These are phyloP conservation scores for Drosophila parabipectinata DNA, from an alignment of 1,140 invertebrate genomes.

Conservation along the genomic window DNA sequence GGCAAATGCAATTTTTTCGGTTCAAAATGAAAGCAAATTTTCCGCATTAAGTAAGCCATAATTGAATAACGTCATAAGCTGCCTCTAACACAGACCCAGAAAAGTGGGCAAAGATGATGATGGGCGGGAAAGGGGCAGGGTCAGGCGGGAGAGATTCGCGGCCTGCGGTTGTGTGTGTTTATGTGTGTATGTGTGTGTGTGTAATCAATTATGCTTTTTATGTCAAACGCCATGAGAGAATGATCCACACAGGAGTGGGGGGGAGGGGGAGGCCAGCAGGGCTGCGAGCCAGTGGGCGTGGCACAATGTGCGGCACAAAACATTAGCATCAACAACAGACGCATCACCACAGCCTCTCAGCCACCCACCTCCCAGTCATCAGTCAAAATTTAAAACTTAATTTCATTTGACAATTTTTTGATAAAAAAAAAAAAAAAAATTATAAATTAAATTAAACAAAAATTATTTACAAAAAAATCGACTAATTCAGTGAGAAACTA, in stretches of 20 bases:
- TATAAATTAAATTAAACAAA: neutral
- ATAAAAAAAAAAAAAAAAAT: neutral
- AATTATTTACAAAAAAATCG: slow-evolving; percentile 6
- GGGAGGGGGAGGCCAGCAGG: neutral
- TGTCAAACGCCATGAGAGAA: slow-evolving; percentile 53
- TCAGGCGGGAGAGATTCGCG: neutral
- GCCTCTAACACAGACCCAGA: slow-evolving; percentile 30
- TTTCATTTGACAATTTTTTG: slow-evolving; percentile 20
- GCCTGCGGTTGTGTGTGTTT: slow-evolving; percentile 29
- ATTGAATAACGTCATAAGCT: slow-evolving; percentile 72
- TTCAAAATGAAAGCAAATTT: slow-evolving; percentile 66
- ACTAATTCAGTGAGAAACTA: slow-evolving; percentile 25
- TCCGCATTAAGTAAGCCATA: slow-evolving; percentile 71
- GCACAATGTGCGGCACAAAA: slow-evolving; percentile 13
- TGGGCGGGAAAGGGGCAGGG: neutral
- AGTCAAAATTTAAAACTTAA: slow-evolving; percentile 33
- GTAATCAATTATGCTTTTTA: slow-evolving; percentile 80
- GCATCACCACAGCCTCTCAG: neutral
- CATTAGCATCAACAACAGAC: slow-evolving; percentile 45
- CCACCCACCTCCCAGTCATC: slow-evolving; percentile 7
- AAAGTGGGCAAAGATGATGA: neutral
- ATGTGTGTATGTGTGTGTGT: slow-evolving; percentile 42
- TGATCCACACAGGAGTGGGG: slow-evolving; percentile 2
- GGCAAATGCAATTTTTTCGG: slow-evolving; percentile 64
- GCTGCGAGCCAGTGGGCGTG: slow-evolving; percentile 10